Evolutionary conservation across 2,797 vertebrate genomes (phyloP), one percentile per base, ranked within the genome.

Genomic region (Anguilla anguilla): DNA sequence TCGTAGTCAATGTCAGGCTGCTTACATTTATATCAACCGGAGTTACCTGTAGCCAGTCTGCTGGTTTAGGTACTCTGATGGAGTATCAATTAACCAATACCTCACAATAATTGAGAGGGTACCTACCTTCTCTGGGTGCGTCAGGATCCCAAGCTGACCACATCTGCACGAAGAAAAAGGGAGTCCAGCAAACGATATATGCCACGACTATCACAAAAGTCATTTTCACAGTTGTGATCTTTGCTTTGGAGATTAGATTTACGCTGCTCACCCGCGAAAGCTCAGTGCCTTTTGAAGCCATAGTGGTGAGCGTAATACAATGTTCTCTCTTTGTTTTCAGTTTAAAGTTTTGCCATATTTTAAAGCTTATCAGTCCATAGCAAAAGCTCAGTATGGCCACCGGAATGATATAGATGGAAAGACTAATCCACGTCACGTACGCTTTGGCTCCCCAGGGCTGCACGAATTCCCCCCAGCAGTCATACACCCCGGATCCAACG

Each of bases 151-250:
- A 99, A 35, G 97, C 99, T 0, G 97, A 98, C 99, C 99, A 99
- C 98, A 99, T 98, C 96, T 99, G 98, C 92, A 98, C 98, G 51
- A 97, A 97, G 95, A 99, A 99, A 93, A 99, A 99, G 0, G 99
- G 99, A 2, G 98, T 98, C 99, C 99, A 99, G 94, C 99, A 99
- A 85, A 98, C 95, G 53, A 99, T 94, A 92, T 99, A 99, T 39
- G 98, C 98, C 86, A 99, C 61, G 13, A 99, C 98, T 79, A 99
- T 97, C 49, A 99, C 98, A 94, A 99, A 99, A 13, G 98, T 99
- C 98, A 99, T 99, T 94, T 99, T 99, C 88, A 99, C 98, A 0
- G 99, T 99, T 90, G 97, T 97, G 92, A 99, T 99, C 95, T 99
- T 99, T 89, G 99, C 99, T 94, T 97, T 98, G 55, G 99, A 99